Conservation (phyloP, 2,113 vertebrate species). For the Poecilia latipinna region DNA sequence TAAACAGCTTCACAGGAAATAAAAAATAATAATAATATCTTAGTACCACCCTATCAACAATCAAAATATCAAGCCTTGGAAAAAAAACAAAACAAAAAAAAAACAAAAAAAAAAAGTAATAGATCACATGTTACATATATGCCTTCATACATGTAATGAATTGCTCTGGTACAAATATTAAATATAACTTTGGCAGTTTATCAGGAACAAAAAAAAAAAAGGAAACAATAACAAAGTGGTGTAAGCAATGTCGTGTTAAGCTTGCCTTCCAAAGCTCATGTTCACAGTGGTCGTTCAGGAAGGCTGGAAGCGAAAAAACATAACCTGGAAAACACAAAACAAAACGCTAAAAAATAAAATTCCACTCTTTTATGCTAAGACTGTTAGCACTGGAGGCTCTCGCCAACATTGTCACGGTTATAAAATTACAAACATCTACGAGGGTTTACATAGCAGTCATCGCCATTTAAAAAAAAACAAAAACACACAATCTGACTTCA, state of each 20-base stretch:
- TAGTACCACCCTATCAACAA: conserved; percentile 74
- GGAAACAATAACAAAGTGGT: conserved; percentile 85
- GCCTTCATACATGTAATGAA: conserved; percentile 81
- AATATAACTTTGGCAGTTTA: conserved; percentile 90
- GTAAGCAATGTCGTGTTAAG: conserved; percentile 84
- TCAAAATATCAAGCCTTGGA: conserved; percentile 76
- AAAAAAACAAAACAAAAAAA: too few relatives aligned
- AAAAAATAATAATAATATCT: conserved; percentile 76
- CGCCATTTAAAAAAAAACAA: conserved; percentile 87
- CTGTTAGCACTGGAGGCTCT: conserved; percentile 78
- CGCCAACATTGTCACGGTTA: conserved; percentile 82
- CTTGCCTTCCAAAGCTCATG: conserved; percentile 89
- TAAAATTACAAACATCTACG: conserved; percentile 99
- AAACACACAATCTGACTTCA: conserved; percentile 79
- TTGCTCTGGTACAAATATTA: conserved; percentile 85
- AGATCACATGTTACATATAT: conserved; percentile 79
- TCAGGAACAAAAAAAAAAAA: conserved; percentile 84
- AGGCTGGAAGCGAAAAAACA: conserved; percentile 82
- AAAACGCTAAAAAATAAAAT: conserved; percentile 46
- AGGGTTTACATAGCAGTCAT: conserved; percentile 90
- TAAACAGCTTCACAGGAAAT: conserved; percentile 80
- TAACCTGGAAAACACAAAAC: conserved; percentile 33
- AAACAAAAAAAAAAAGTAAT: conserved; percentile 52
- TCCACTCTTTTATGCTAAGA: conserved; percentile 69
- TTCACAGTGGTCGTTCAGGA: conserved; percentile 99